Evolutionary conservation across 2,888 invertebrate genomes (phyloP).

Genomic region (Bimastos eiseni): DNA sequence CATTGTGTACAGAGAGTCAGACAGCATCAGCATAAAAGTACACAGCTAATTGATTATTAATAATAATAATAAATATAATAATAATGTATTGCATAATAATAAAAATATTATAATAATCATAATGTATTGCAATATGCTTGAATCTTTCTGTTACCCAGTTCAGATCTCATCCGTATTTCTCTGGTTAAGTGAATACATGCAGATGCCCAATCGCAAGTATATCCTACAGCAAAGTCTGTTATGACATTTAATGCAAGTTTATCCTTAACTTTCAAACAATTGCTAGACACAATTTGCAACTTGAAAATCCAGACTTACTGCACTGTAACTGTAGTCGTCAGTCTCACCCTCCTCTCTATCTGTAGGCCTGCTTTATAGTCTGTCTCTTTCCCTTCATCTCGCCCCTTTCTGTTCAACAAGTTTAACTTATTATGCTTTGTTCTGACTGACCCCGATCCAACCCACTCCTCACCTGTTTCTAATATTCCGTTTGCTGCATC

Average conservation of each 20-base stretch:
- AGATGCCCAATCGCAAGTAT: neutral
- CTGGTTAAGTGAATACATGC: neutral
- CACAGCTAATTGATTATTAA: neutral
- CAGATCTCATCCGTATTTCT: neutral
- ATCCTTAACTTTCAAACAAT: constrained; percentile 5
- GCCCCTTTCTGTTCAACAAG: neutral
- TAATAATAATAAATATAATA: neutral
- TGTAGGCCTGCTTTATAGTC: neutral
- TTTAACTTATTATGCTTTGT: constrained; percentile 13
- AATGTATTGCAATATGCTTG: neutral
- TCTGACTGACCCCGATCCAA: neutral
- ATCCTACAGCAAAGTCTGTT: neutral
- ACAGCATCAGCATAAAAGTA: no score
- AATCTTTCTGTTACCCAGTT: no score
- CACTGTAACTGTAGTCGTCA: neutral
- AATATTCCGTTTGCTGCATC: neutral
- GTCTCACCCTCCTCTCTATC: neutral
- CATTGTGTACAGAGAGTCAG: no score
- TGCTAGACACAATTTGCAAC: neutral
- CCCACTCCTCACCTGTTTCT: neutral
- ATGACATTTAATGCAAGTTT: constrained; percentile 1
- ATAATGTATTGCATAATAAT: neutral
- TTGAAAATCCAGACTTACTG: neutral
- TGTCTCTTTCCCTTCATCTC: neutral
- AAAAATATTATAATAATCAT: neutral